phyloP scores from a whole-genome alignment of 2,797 vertebrate genomes.

The Heteromormyrus szaboi region DNA sequence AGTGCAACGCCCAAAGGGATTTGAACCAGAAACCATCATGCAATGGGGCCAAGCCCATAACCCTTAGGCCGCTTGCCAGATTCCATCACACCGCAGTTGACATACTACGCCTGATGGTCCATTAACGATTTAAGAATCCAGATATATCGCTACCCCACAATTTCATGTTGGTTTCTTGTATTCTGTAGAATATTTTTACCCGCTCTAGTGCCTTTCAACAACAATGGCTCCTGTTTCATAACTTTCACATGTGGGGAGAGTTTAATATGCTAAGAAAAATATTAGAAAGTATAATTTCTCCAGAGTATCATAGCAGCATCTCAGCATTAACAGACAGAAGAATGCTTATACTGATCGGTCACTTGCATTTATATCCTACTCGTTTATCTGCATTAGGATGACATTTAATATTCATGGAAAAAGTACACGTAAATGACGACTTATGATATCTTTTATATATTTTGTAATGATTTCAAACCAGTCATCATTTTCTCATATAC shows the following conservation, averaged over 20 bases:
- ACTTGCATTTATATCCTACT: not conserved
- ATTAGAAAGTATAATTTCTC: not conserved
- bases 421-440: not conserved
- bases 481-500: slow-evolving; percentile 29
- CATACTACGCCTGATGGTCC: not conserved
- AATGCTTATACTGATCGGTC: not conserved
- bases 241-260: not conserved
- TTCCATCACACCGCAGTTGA: not conserved
- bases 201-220: not conserved
- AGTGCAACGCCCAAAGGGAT: not conserved
- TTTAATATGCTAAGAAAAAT: not conserved
- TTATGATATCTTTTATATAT: not conserved
- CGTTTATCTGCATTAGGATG: not conserved
- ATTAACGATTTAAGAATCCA: not conserved
- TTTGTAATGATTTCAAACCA: slow-evolving; percentile 19
- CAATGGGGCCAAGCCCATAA: not conserved
- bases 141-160: not conserved
- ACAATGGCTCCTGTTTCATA: not conserved
- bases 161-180: not conserved
- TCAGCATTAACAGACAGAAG: not conserved
- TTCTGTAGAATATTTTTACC: not conserved
- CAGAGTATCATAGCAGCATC: not conserved
- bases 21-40: not conserved
- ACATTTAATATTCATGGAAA: not conserved
- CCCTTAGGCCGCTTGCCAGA: not conserved